Percentiles rank a stretch among this genome's conserved stretches.
Conservation (phyloP, 2,113 vertebrate species). For the Apistogramma diplotaenia region DNA sequence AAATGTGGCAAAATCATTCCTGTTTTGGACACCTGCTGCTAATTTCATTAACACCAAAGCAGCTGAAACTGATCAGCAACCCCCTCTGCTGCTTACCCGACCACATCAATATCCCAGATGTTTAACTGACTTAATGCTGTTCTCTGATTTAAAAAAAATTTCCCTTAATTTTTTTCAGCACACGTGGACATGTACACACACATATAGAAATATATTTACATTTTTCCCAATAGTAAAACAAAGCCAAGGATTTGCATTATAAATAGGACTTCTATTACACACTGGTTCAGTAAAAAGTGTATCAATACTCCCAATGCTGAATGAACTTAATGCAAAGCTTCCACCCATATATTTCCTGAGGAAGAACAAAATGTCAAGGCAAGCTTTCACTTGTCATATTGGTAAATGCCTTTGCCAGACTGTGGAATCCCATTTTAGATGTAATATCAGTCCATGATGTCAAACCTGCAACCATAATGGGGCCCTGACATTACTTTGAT, state of each 20-base stretch:
- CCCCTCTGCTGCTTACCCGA: no score
- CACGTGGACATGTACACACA: no score
- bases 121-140: no score
- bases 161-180: no score
- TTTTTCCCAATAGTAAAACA: no score
- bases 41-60: no score
- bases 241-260: not conserved
- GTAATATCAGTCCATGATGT: conserved; percentile 50
- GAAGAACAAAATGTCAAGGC: conserved; percentile 31
- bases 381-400: conserved; percentile 33
- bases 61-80: no score
- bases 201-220: no score
- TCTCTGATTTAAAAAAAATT: no score
- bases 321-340: not conserved
- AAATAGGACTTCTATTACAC: not conserved
- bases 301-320: not conserved
- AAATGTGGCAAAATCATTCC: no score
- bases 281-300: not conserved
- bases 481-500: conserved; percentile 43
- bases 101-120: no score
- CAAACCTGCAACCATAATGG: conserved; percentile 17
- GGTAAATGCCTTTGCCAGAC: conserved; percentile 46
- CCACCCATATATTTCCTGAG: not conserved
- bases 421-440: conserved; percentile 51
- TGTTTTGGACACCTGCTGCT: no score